Base-by-base conservation (phyloP, 1,140 invertebrate genomes). In the Uloborus diversus region DNA sequence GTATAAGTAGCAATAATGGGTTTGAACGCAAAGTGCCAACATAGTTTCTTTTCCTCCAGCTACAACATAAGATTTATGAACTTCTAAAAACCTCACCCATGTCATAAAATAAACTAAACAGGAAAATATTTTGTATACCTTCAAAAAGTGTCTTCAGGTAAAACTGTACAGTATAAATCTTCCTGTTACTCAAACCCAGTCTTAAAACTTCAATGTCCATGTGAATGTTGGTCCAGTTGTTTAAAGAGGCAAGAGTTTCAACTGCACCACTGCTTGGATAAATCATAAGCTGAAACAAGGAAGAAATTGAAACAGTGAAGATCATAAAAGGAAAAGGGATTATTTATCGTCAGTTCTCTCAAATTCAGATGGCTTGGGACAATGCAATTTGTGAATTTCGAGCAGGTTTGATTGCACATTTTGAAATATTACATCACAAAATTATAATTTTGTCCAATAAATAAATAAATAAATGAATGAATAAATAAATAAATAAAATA, bases 91-190 rank as follows among this genome's bases (percentile, higher is more conserved):
- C n/a, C n/a, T n/a, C n/a, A n/a, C n/a, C n/a, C n/a, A n/a, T n/a
- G n/a, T n/a, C n/a, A n/a, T n/a, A n/a, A n/a, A n/a, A n/a, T n/a
- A n/a, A n/a, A n/a, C n/a, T n/a, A n/a, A n/a, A n/a, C n/a, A n/a
- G 9, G n/a, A 47, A 47, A 11, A 47, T 9, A 47, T 11, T 47
- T 11, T 47, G 42, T 47, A 47, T 82, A 88, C 87, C 81, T 69
- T 85, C 84, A 79, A 85, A 84, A 82, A 86, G 85, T 66, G 85
- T 86, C 79, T 85, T 85, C 9, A 87, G 82, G 70, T 86, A 88
- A 81, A 86, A 87, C 2, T 84, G 71, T 14, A 88, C 84, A 57
- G 86, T 87, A 69, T 87, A 85, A 2, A 88, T 70, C 51, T 88
- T 86, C 51, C 85, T 71, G 59, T 87, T 86, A 79, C 85, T 85